These are phyloP conservation scores for Resseliella maxima DNA, from an alignment of 2,888 invertebrate genomes.

Conservation along the genomic window DNA sequence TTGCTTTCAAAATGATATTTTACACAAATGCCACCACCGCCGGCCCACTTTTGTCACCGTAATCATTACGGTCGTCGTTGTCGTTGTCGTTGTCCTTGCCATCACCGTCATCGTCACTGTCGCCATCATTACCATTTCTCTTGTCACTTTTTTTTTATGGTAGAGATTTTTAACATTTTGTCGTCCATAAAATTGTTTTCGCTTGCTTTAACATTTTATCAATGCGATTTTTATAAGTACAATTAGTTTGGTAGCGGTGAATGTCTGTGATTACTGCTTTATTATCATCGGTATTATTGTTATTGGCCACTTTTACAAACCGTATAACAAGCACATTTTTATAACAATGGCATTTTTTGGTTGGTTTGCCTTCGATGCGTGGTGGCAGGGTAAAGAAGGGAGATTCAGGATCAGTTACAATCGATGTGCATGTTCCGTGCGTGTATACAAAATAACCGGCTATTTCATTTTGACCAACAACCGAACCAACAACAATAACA, in stretches of 20 bases:
- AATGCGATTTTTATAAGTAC: slow-evolving; percentile 17
- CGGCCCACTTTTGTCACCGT: too few species aligned
- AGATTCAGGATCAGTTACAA: too few species aligned
- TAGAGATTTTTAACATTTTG: not conserved
- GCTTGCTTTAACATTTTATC: slow-evolving; percentile 22
- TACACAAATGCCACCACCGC: too few species aligned
- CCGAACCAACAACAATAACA: too few species aligned
- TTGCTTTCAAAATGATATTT: too few species aligned
- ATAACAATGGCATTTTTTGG: not conserved
- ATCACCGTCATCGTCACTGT: too few species aligned
- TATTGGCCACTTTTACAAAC: slow-evolving; percentile 39
- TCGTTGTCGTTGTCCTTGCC: too few species aligned
- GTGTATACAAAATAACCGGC: not conserved
- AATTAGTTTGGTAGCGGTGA: not conserved
- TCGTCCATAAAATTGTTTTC: slow-evolving; percentile 29
- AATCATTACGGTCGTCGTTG: too few species aligned
- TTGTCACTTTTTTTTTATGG: not conserved
- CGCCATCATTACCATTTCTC: too few species aligned
- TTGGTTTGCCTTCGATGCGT: too few species aligned
- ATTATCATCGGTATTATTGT: slow-evolving; percentile 34
- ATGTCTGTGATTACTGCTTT: slow-evolving; percentile 2
- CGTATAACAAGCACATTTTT: slow-evolving; percentile 45
- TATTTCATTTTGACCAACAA: slow-evolving; percentile 23
- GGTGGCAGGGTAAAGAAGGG: too few species aligned
- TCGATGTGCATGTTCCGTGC: too few species aligned